Conservation (phyloP, 2,888 invertebrate genomes). For the Amblyjoppa fuscipennis region DNA sequence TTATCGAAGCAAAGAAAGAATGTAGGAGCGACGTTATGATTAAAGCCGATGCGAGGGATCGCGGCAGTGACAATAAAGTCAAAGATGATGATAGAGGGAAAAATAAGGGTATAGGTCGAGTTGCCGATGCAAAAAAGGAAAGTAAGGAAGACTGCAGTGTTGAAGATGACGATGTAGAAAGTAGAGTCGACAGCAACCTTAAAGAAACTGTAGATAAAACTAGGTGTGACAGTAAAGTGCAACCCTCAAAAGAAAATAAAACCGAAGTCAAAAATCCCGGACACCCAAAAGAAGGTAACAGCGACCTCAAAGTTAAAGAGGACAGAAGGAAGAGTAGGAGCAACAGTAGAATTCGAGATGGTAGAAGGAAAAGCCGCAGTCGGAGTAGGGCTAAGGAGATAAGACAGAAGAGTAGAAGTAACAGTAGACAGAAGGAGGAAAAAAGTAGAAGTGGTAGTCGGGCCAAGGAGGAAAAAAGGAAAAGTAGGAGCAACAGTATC, state of each 20-base stretch:
- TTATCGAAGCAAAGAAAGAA: conserved; percentile 14
- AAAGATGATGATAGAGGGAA: conserved; percentile 41
- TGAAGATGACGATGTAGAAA: neutral
- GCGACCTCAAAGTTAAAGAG: conserved; percentile 24
- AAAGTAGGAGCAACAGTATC: conserved; percentile 25
- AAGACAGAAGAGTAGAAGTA: neutral
- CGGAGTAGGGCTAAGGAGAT: neutral
- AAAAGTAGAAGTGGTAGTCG: conserved; percentile 18
- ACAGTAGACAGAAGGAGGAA: neutral
- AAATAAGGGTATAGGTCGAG: neutral
- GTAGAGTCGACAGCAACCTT: conserved; percentile 4
- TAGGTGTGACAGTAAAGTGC: conserved; percentile 1
- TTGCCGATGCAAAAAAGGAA: conserved; percentile 12
- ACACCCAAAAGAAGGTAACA: conserved; percentile 19
- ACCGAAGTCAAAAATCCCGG: neutral
- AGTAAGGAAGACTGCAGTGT: conserved; percentile 10
- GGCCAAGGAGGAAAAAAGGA: conserved; percentile 37
- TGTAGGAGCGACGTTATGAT: conserved; percentile 21
- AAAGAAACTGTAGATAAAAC: neutral
- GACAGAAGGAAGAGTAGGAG: conserved; percentile 47
- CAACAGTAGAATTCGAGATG: conserved; percentile 50
- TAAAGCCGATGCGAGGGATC: conserved; percentile 13
- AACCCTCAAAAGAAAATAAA: neutral
- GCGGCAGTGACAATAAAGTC: conserved; percentile 29
- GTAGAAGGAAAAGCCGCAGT: conserved; percentile 2